Evolutionary conservation across 2,888 invertebrate genomes (phyloP), one percentile per base, ranked within the genome.

Genomic region (Hesperia comma): DNA sequence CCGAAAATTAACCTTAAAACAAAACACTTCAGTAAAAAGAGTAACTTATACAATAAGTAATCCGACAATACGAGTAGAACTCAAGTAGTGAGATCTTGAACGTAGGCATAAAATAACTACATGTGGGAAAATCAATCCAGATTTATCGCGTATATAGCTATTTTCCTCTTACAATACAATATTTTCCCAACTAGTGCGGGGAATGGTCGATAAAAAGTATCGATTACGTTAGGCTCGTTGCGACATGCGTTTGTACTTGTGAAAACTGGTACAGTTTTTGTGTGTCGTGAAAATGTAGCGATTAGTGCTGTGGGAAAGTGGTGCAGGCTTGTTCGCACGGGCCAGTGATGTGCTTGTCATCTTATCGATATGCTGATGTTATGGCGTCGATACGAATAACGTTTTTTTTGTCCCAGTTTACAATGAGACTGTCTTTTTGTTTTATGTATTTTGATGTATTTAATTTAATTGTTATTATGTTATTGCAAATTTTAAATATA

Each of bases 281-380:
- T 76, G 69, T 53, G 82, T 72, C 83, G 85, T 78, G 85, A 86
- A 92, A 88, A 89, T 77, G 77, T 73, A 71, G 72, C 72, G 79
- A 80, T 82, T 81, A 83, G 82, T 81, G 77, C 68, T 87, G 90
- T 92, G 91, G 79, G 92, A 92, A 86, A 77, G 74, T 73, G 72
- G 68, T 70, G 68, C 70, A 67, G 71, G 76, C 73, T 70, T 71
- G 79, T 81, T 85, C 75, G 80, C 80, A 80, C 75, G 72, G 63
- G 61, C 33, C 82, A 85, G 86, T 79, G 84, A 74, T 75, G 83
- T 54, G 64, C 21, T 37, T 17, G 17, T 57, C 0, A 33, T 26
- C 6, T 7, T 77, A 75, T 71, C 69, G 68, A 69, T 64, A 62
- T 60, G 51, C 4, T 5, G 32, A 54, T 15, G 33, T 4, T 54